These are phyloP conservation scores for Nomada lathburiana DNA, from an alignment of 2,888 invertebrate genomes.

Conservation along the genomic window DNA sequence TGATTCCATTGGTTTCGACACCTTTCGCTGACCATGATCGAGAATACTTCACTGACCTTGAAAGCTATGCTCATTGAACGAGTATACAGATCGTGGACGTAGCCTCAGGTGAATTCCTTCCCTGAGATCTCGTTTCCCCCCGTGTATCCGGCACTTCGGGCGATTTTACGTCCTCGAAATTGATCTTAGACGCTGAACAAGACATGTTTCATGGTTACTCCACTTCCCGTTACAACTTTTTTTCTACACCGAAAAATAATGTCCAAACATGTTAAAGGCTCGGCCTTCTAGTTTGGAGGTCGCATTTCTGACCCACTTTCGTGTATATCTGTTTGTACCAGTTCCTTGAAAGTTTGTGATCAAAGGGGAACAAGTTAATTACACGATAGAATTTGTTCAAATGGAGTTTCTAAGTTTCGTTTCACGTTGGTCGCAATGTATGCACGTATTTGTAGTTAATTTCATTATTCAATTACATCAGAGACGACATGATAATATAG, in stretches of 20 bases:
- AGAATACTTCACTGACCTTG: constrained; percentile 58
- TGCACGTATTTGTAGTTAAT: no score
- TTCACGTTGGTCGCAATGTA: no score
- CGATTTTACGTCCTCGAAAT: constrained; percentile 24
- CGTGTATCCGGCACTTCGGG: background rate
- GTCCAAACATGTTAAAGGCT: background rate
- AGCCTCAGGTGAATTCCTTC: constrained; percentile 58
- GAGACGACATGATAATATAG: no score
- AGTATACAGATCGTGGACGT: constrained; percentile 32
- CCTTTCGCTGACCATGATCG: constrained; percentile 59
- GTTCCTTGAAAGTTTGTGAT: background rate
- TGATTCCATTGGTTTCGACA: constrained; percentile 23
- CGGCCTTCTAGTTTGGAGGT: background rate
- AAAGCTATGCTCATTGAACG: constrained; percentile 31
- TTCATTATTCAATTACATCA: no score
- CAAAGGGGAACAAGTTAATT: background rate
- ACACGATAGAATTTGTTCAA: background rate
- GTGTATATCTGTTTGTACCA: no score
- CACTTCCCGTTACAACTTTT: no score
- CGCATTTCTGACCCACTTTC: background rate
- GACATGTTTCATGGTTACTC: constrained; percentile 15
- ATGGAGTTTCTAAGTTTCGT: no score
- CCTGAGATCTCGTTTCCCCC: constrained; percentile 49
- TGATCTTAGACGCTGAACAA: constrained; percentile 12
- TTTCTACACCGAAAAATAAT: background rate